Conservation (phyloP, 2,113 vertebrate species). For the Machaerirhynchus nigripectus region DNA sequence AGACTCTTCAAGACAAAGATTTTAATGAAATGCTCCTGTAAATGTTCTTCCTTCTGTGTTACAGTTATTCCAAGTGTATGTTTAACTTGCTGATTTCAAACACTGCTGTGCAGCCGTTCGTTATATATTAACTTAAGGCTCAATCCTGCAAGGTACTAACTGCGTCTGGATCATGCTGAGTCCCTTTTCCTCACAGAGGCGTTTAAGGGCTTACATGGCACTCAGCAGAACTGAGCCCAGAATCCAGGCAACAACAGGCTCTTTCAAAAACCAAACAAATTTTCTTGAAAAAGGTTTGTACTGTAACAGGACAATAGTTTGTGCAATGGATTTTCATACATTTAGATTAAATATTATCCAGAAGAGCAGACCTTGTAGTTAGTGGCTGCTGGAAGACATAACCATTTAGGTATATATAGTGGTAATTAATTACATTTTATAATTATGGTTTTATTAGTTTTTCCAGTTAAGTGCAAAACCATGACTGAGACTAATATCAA, state of each 20-base stretch:
- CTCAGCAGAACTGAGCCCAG: not conserved
- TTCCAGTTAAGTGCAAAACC: not conserved
- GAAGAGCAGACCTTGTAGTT: not conserved
- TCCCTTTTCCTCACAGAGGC: not conserved
- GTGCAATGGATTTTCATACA: not conserved
- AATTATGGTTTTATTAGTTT: not conserved
- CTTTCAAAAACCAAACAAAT: not conserved
- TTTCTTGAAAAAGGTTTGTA: conserved; percentile 59
- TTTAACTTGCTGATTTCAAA: conserved; percentile 66
- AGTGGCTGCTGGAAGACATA: conserved; percentile 9
- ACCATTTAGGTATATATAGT: not conserved
- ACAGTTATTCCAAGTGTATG: conserved; percentile 48
- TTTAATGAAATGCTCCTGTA: not conserved
- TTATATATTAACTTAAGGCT: conserved; percentile 74
- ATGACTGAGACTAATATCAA: not conserved
- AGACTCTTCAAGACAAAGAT: not conserved
- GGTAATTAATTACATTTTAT: not conserved
- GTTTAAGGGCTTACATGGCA: not conserved
- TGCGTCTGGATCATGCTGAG: not conserved
- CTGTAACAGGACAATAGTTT: not conserved
- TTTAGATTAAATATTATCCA: conserved; percentile 6
- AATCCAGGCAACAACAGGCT: conserved; percentile 5
- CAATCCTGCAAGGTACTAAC: not conserved
- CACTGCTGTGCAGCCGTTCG: conserved; percentile 22
- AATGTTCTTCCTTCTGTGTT: not conserved